Evolutionary conservation across 2,888 invertebrate genomes (phyloP), one percentile per base, ranked within the genome.

Genomic region (Celastrina argiolus): DNA sequence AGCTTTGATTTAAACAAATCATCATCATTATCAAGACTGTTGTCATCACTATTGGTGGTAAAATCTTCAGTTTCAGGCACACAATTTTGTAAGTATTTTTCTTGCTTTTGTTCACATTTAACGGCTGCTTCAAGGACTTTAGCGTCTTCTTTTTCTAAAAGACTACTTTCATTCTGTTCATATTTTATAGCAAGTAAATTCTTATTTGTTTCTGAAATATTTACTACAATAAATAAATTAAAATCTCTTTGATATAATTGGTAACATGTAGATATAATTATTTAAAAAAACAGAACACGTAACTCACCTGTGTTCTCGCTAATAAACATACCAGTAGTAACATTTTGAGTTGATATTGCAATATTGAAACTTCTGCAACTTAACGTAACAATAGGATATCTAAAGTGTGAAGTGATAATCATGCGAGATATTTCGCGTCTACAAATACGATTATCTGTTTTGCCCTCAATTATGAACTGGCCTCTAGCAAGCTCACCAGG

Each of bases 391-490:
- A 22, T 61, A 3, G 61, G 61, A 61, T 61, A 22, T 61, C 22
- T 61, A 14, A 61, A 1, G 18, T 61, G 14, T 18, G 36, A 39
- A 7, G 61, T 36, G 14, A 61, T 18, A 22, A 61, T 61, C 0
- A 88, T 75, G 5, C 81, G 74, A 1, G 84, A 77, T n/a, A 79
- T 73, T 28, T 76, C 67, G 22, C 74, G 68, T 16, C 63, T 12
- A 7, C 63, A 34, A 12, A 39, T 63, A 4, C 64, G 6, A 16
- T 71, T 71, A 2, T 77, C 76, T 69, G 75, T 82, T 68, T 83
- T 81, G 67, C 85, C 86, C 67, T 80, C 80, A 45, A 87, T 82
- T 10, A 86, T 75, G 14, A 88, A 69, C 70, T 85, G 87, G 56
- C 85, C 82, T 8, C 76, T 76, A 66, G 75, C 78, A 26, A 74